A percentile compares a stretch with the other conserved stretches of the same genome.
Evolutionary conservation across 1,140 invertebrate genomes (phyloP).

Genomic region (Drosophila melanogaster): DNA sequence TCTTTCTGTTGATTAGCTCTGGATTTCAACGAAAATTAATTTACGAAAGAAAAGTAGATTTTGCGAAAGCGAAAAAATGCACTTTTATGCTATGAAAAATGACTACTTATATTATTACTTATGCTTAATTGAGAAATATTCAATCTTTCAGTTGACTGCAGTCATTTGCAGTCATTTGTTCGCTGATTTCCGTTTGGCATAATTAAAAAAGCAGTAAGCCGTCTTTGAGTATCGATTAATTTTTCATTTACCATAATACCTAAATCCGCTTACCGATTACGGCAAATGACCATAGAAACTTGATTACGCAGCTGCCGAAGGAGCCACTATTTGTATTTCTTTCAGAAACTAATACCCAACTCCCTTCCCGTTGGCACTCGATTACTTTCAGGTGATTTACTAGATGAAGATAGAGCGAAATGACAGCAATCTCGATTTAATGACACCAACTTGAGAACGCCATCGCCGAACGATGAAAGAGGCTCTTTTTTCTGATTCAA

Average conservation of each 20-base stretch:
- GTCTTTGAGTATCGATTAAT: background rate
- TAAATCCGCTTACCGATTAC: background rate
- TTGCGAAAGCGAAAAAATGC: no score
- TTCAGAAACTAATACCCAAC: background rate
- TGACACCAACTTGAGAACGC: background rate
- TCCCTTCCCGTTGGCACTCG: no score
- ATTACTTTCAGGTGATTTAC: background rate
- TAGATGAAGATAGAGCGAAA: background rate
- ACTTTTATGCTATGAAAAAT: no score
- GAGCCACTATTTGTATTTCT: background rate
- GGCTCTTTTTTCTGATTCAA: no score
- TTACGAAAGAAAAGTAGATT: no score
- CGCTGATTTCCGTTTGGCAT: background rate
- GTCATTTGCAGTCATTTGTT: background rate
- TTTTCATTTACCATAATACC: background rate
- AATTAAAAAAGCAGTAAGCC: background rate
- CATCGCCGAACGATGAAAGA: conserved; percentile 3
- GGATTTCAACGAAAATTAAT: conserved; percentile 1
- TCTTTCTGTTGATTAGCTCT: no score
- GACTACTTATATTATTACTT: background rate
- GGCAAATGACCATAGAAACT: background rate
- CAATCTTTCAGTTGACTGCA: conserved; percentile 1
- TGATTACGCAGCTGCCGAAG: background rate
- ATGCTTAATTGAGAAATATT: background rate
- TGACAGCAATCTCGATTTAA: conserved; percentile 6